Conservation (phyloP, 2,888 invertebrate species). For the Stictocephala bisonia region DNA sequence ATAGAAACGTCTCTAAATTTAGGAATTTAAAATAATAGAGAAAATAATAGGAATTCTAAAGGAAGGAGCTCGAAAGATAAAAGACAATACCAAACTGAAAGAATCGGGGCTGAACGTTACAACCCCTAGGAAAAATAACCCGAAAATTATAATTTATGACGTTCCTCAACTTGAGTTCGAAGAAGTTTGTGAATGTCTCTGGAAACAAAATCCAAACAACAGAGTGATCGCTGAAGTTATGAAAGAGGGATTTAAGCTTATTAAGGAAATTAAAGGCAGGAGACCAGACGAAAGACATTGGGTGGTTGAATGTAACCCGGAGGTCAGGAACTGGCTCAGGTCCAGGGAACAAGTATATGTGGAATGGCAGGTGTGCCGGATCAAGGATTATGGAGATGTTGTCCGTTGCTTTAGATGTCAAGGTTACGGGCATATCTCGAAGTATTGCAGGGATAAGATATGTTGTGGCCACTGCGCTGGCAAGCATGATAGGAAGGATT, state of each 20-base stretch:
- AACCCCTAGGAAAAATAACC: background rate
- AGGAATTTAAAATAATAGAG: background rate
- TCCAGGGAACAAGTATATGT: constrained; percentile 46
- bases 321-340: background rate
- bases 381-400: constrained; percentile 45
- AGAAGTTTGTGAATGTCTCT: background rate
- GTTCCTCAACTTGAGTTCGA: background rate
- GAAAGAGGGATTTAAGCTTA: background rate
- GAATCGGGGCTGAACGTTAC: background rate
- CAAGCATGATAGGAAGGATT: too few species aligned
- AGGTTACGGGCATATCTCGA: constrained; percentile 49
- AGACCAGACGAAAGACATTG: background rate
- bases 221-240: background rate
- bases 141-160: constrained; percentile 2
- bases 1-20: background rate
- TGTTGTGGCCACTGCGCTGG: constrained; percentile 50
- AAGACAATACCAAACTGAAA: too few species aligned
- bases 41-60: too few species aligned
- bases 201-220: too few species aligned
- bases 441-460: constrained; percentile 26
- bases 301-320: background rate
- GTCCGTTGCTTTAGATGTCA: constrained; percentile 55
- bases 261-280: background rate
- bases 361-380: constrained; percentile 46
- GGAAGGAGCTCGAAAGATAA: too few species aligned